Base-by-base conservation (phyloP, 2,888 invertebrate genomes). In the Eretmocerus hayati region DNA sequence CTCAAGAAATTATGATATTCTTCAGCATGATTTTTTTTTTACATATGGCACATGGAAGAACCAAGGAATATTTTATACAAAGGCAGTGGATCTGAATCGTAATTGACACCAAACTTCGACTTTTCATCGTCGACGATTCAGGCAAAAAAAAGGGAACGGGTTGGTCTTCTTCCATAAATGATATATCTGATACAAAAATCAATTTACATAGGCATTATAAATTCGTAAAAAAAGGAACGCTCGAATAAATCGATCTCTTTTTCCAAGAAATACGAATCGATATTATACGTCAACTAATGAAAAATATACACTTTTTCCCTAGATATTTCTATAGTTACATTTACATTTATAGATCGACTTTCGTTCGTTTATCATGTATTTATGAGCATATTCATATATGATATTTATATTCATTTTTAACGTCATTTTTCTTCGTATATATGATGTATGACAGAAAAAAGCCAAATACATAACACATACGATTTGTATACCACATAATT, bases 261-360 rank as follows among this genome's bases (percentile, higher is more conserved):
- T 37, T 46, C 41, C 53, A 46, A 51, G 48, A 54, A 54, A 54
- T 54, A 54, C 48, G 37, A 51, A 51, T 50, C 37, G 39, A 44
- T 47, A n/a, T n/a, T n/a, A 36, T 50, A 51, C 37, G 43, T 51
- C 51, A 54, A 54, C 53, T 54, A 54, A 54, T 54, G 46, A 54
- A 49, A 53, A 54, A 54, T 54, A 54, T 54, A 54, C 53, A 54
- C 41, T 51, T 53, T 50, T 54, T 46, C 18, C 50, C 50, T 51
- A 54, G 32, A 50, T 53, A 51, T 50, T n/a, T 48, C 47, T 53
- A 45, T 50, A 50, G 48, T 53, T 53, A 48, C 46, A 54, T 48
- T 38, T 54, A 51, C 33, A 54, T 54, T 46, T 50, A 35, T 35
- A 54, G 48, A 44, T 54, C 53, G 48, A 54, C 53, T 54, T 54